A percentile compares a stretch with the other conserved stretches of the same genome.
Evolutionary conservation across 2,113 vertebrate genomes (phyloP).

Genomic region (Trachemys scripta): DNA sequence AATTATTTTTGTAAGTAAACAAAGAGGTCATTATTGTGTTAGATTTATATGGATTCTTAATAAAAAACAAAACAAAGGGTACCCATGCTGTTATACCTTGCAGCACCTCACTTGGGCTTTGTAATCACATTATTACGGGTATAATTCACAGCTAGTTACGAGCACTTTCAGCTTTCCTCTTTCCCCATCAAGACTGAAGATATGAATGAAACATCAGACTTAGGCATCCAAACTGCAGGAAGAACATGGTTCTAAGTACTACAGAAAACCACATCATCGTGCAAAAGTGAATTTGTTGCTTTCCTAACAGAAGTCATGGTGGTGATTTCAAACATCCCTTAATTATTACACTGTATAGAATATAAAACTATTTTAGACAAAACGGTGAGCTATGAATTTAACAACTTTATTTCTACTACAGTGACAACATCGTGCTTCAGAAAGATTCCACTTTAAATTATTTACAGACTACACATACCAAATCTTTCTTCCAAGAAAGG

Average conservation of each 20-base stretch:
- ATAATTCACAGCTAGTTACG: not conserved
- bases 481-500: not conserved
- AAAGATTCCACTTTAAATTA: not conserved
- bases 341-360: not conserved
- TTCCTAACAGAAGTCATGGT: not conserved
- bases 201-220: not conserved
- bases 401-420: not conserved
- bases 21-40: not conserved
- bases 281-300: not conserved
- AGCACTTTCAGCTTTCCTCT: not conserved
- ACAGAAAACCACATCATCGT: not conserved
- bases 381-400: not conserved
- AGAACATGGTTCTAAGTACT: not conserved
- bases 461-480: not conserved
- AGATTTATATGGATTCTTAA: not conserved
- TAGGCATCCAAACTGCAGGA: not conserved
- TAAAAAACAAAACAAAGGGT: not conserved
- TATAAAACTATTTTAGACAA: not conserved
- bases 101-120: not conserved
- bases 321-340: not conserved
- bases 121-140: not conserved
- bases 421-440: not conserved
- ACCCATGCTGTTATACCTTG: not conserved
- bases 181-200: not conserved
- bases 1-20: not conserved